Evolutionary conservation across 2,797 vertebrate species (phyloP).

Genomic region (Thamnophis elegans): DNA sequence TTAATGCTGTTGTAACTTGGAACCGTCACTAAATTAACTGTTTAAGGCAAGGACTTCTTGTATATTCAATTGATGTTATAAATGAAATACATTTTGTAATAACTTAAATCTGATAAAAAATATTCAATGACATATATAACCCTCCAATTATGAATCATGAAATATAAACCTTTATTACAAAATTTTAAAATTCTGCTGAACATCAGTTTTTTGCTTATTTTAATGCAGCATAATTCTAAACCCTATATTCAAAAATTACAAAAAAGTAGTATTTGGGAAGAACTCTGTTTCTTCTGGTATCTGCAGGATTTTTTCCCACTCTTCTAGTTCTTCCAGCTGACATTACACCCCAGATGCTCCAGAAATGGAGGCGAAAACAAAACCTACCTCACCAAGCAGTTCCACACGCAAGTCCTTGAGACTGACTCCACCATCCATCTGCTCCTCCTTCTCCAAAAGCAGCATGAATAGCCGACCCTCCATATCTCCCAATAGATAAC

Average conservation of each 20-base stretch:
- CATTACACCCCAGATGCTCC: fast-evolving
- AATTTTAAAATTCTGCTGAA: not conserved
- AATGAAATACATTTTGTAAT: not conserved
- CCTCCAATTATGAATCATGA: not conserved
- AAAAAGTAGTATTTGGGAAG: not conserved
- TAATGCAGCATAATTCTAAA: not conserved
- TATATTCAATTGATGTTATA: not conserved
- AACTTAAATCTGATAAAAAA: not conserved
- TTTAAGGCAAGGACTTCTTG: not conserved
- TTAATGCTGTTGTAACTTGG: too few species aligned
- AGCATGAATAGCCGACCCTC: slow-evolving; percentile 98
- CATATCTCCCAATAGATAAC: slow-evolving; percentile 97
- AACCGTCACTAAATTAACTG: too few species aligned
- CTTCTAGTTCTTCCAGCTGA: not conserved
- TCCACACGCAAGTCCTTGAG: slow-evolving; percentile 96
- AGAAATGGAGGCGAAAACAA: not conserved
- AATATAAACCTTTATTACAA: not conserved
- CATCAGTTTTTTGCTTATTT: fast-evolving
- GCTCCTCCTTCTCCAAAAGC: slow-evolving; percentile 95
- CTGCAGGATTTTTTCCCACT: not conserved
- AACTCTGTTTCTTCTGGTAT: fast-evolving
- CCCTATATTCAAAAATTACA: not conserved
- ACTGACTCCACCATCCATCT: slow-evolving; percentile 92
- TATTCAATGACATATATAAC: not conserved
- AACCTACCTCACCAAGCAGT: slow-evolving; percentile 89